These are phyloP conservation scores for Willowsia nigromaculata DNA, from an alignment of 2,888 invertebrate species.

Conservation along the genomic window DNA sequence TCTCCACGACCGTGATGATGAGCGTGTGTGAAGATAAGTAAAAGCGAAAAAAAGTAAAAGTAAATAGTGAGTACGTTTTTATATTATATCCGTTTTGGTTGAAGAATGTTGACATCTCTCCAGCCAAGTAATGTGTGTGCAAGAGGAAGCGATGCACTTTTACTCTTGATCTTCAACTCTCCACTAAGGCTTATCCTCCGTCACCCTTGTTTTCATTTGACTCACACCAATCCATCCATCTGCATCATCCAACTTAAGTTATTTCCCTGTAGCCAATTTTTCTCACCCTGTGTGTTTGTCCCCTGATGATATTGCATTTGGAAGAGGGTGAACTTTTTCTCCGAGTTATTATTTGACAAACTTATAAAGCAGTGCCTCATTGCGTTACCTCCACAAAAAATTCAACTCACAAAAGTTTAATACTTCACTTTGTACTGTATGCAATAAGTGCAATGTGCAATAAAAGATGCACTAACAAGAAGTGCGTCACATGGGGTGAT, in stretches of 20 bases:
- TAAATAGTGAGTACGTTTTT: conserved; percentile 4
- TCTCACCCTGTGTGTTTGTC: conserved; percentile 52
- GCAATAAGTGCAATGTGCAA: neutral
- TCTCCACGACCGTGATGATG: neutral
- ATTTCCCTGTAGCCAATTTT: conserved; percentile 53
- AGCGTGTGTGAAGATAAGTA: neutral
- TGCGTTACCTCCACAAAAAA: neutral
- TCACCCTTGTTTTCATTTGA: conserved; percentile 21
- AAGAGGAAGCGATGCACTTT: conserved; percentile 26
- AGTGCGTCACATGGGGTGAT: conserved; percentile 41
- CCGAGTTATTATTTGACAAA: conserved; percentile 47
- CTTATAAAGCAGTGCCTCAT: conserved; percentile 7
- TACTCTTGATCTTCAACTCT: neutral
- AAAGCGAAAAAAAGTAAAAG: neutral
- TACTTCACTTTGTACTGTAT: neutral
- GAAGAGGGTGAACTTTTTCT: conserved; percentile 53
- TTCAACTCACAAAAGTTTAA: conserved; percentile 3
- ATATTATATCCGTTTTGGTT: conserved; percentile 10
- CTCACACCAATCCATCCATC: conserved; percentile 14
- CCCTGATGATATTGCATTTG: conserved; percentile 26
- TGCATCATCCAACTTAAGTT: conserved; percentile 50
- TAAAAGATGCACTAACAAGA: neutral
- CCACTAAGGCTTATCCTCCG: neutral
- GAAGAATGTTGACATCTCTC: neutral
- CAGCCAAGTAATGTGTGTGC: neutral